Percentiles rank a stretch among this genome's conserved stretches.
Conservation (phyloP, 2,888 invertebrate species). For the Ophion slaviceki region DNA sequence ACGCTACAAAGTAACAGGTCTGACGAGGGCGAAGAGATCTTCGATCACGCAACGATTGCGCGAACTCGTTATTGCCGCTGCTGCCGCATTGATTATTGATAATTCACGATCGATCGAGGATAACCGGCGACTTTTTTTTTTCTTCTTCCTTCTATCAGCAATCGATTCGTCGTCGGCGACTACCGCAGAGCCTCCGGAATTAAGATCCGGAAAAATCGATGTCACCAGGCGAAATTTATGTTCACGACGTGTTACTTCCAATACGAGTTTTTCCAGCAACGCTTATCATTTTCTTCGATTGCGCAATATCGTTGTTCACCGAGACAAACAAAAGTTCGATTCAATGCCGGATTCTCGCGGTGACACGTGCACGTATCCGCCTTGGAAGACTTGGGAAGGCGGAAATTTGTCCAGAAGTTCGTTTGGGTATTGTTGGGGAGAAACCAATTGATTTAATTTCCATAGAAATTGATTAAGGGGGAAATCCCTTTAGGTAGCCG, state of each 20-base stretch:
- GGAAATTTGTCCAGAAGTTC: no score
- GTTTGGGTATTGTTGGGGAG: no score
- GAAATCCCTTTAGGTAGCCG: no score
- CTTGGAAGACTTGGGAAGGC: no score
- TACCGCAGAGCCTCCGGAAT: slow-evolving; percentile 1
- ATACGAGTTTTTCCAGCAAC: slow-evolving; percentile 3
- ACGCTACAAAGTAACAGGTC: neutral
- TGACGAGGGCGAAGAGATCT: neutral
- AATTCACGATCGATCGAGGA: slow-evolving; percentile 4
- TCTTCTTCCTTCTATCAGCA: neutral
- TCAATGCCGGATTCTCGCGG: neutral
- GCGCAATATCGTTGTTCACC: slow-evolving; percentile 3
- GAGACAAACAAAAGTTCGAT: slow-evolving; percentile 1
- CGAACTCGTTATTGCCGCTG: neutral
- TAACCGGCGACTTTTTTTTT: neutral
- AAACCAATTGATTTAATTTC: no score
- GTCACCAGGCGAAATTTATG: neutral
- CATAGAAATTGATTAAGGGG: no score
- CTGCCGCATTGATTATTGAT: neutral
- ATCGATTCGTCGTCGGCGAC: slow-evolving; percentile 26
- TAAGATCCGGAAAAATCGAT: slow-evolving; percentile 7
- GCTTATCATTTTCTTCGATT: neutral
- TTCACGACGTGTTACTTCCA: neutral
- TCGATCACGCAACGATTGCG: neutral
- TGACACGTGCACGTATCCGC: no score